These are phyloP conservation scores for Hoplodrina blanda DNA, from an alignment of 2,888 invertebrate genomes.

Conservation along the genomic window DNA sequence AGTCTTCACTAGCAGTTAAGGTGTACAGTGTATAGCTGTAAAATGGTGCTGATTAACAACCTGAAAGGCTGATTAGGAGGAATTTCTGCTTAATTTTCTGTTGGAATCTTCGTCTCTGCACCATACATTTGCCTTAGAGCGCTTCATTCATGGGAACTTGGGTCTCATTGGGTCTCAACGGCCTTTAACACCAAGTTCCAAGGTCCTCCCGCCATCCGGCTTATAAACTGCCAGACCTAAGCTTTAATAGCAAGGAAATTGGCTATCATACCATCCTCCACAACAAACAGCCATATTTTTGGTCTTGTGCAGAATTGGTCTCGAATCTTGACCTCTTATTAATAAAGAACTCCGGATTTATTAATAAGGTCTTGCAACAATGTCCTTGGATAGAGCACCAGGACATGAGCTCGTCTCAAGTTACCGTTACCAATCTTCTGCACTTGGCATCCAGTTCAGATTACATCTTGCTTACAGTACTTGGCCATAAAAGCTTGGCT, in stretches of 20 bases:
- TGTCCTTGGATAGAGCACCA: too few relatives aligned
- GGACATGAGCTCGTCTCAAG: neutral
- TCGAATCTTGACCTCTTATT: too few relatives aligned
- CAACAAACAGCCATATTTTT: too few relatives aligned
- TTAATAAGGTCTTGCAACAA: too few relatives aligned
- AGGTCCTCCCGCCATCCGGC: neutral
- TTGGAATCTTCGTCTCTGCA: neutral
- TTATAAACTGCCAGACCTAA: neutral
- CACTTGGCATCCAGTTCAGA: neutral
- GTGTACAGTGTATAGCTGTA: neutral
- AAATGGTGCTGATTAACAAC: slow-evolving; percentile 9
- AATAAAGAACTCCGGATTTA: too few relatives aligned
- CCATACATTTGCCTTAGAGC: too few relatives aligned
- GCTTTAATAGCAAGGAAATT: neutral
- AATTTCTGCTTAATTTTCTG: neutral
- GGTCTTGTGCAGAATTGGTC: too few relatives aligned
- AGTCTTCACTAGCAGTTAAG: neutral
- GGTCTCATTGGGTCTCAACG: too few relatives aligned
- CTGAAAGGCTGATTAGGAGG: neutral
- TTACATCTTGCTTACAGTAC: neutral
- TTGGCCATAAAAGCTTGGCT: neutral
- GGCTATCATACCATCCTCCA: neutral
- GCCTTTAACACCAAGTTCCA: neutral
- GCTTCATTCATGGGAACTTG: neutral
- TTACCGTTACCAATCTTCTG: neutral